Evolutionary conservation across 2,113 vertebrate species (phyloP), one percentile per base, ranked within the genome.

Genomic region (Poecilia latipinna): DNA sequence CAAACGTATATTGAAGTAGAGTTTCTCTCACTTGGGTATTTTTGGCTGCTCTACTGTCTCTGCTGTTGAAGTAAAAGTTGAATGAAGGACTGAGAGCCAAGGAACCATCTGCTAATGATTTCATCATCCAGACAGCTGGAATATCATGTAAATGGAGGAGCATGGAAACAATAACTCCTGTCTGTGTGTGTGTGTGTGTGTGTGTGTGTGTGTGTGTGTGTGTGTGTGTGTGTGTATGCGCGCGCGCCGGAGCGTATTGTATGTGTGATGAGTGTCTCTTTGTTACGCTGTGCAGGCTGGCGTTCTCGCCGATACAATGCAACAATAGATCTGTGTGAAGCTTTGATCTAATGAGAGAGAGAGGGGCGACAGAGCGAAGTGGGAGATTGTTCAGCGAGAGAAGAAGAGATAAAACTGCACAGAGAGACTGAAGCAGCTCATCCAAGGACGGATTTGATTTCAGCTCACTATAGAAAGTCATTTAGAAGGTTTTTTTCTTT

Each of bases 281-380:
- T 79, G 78, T 82, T 79, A 28, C 63, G 70, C 51, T 44, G 66
- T 64, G 57, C 74, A 60, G 70, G 63, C 74, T 39, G 71, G 60
- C 54, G 22, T 39, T 61, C 80, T 78, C 19, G 17, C 15, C 39
- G 28, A 22, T n/a, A 77, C 81, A 74, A 61, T n/a, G 1, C 72
- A 88, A 88, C 83, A 86, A 88, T 82, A 37, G 72, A 42, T 77
- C 64, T 79, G 62, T 87, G 73, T 84, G 60, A 57, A 62, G 77
- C 83, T 90, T 82, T 86, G 78, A 86, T 86, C 84, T 77, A 66
- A 86, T 84, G 85, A 85, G 70, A 57, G 65, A 75, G 51, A 54
- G 74, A n/a, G 48, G 51, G 26, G 44, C n/a, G 26, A 60, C 39
- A 15, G 61, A 60, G 42, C 24, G 15, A 0, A 15, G 26, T 26